A percentile compares a stretch with the other conserved stretches of the same genome.
phyloP scores from a whole-genome alignment of 2,888 invertebrate genomes.

The Aplocera efformata region DNA sequence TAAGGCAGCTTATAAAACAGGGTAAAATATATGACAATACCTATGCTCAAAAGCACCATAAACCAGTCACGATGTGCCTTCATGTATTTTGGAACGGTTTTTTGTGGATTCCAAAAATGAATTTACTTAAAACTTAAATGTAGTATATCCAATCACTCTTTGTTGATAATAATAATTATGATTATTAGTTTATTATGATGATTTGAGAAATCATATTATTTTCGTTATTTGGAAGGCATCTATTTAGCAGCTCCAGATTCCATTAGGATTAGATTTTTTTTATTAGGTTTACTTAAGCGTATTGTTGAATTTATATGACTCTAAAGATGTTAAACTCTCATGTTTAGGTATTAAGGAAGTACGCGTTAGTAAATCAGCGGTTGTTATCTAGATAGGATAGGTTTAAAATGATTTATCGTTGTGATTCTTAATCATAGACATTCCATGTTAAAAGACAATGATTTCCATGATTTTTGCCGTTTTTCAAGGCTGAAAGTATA shows the following conservation, averaged over 20 bases:
- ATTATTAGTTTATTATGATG: conserved; percentile 1
- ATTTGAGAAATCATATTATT: conserved; percentile 18
- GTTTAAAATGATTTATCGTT: conserved; percentile 37
- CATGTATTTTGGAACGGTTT: conserved; percentile 33
- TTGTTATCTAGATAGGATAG: conserved; percentile 46
- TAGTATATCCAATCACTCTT: too few relatives aligned
- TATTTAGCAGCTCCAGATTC: conserved; percentile 37
- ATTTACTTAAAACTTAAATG: conserved; percentile 26
- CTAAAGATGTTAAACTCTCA: conserved; percentile 66
- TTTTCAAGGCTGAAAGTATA: conserved; percentile 56
- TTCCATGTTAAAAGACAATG: conserved; percentile 67
- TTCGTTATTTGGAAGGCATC: conserved; percentile 26
- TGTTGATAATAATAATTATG: conserved; percentile 3
- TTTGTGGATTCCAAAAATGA: conserved; percentile 36
- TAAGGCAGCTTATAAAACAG: conserved; percentile 43
- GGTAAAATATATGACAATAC: conserved; percentile 63
- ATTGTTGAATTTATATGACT: conserved; percentile 52
- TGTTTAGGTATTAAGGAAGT: conserved; percentile 24
- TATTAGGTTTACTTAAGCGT: conserved; percentile 31
- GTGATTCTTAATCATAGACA: conserved; percentile 68
- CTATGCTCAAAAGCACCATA: conserved; percentile 47
- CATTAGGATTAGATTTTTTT: too few relatives aligned
- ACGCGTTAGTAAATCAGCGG: conserved; percentile 38
- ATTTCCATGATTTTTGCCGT: conserved; percentile 57
- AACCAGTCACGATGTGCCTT: conserved; percentile 46